A percentile compares a stretch with the other conserved stretches of the same genome.
Conservation (phyloP, 2,888 invertebrate genomes). For the Alsophila aescularia region DNA sequence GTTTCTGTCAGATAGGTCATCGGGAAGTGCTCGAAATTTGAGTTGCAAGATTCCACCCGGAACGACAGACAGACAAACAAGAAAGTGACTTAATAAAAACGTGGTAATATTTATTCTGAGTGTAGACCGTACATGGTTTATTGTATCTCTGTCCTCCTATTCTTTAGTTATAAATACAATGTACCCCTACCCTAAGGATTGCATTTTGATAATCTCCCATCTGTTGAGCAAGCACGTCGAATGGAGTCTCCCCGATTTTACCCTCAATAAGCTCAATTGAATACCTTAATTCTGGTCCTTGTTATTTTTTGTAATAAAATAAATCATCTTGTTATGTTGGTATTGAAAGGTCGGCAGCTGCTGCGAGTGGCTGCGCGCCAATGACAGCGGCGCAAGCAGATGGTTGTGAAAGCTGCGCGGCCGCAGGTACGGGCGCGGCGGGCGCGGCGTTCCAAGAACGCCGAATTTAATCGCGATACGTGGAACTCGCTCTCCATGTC, state of each 20-base stretch:
- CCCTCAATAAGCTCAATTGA: conserved; percentile 2
- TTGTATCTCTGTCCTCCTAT: too few species aligned
- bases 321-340: conserved; percentile 11
- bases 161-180: too few species aligned
- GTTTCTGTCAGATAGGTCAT: too few species aligned
- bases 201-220: conserved; percentile 1
- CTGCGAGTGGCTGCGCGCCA: conserved; percentile 46
- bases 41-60: too few species aligned
- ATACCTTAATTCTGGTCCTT: not conserved
- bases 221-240: not conserved
- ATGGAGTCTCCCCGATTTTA: not conserved
- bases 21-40: too few species aligned
- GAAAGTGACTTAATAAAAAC: too few species aligned
- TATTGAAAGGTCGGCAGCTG: conserved; percentile 52
- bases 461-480: conserved; percentile 81
- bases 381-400: conserved; percentile 69
- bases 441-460: conserved; percentile 80
- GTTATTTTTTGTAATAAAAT: not conserved
- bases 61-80: too few species aligned
- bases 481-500: conserved; percentile 72
- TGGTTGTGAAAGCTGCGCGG: conserved; percentile 74
- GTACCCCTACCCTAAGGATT: not conserved
- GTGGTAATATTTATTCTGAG: too few species aligned
- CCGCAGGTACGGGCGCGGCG: conserved; percentile 73
- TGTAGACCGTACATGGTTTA: too few species aligned